Evolutionary conservation across 2,113 vertebrate species (phyloP).

Genomic region (Oreamnos americanus): DNA sequence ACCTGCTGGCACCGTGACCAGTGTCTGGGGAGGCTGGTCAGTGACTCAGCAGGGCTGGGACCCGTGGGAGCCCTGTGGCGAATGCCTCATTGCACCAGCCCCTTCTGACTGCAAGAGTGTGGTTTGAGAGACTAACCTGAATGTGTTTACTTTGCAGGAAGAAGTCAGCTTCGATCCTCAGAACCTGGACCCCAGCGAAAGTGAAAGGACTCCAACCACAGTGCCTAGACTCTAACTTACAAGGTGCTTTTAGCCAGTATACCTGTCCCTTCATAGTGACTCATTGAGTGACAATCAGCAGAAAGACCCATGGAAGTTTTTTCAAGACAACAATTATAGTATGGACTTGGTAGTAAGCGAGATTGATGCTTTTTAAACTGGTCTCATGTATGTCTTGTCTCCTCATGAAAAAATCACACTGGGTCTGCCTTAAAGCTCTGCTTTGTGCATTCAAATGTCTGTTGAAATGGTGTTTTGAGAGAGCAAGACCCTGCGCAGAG

Average conservation of each 20-base stretch:
- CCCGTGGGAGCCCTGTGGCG: accelerated
- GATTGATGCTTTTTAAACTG: not conserved
- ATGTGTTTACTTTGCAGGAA: not conserved
- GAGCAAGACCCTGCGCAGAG: not conserved
- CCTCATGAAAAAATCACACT: not conserved
- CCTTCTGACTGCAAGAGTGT: not conserved
- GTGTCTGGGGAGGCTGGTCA: not conserved
- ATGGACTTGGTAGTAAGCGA: not conserved
- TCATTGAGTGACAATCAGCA: not conserved
- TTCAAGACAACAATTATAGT: not conserved
- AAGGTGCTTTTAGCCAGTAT: too few relatives aligned
- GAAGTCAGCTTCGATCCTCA: not conserved
- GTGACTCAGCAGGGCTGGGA: not conserved
- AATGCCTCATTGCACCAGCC: not conserved
- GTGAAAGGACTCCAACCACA: accelerated
- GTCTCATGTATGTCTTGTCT: not conserved
- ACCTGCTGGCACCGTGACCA: not conserved
- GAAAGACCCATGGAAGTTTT: not conserved
- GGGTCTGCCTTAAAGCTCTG: not conserved
- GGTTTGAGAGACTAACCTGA: not conserved
- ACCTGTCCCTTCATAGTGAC: not conserved
- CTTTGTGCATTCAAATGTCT: not conserved
- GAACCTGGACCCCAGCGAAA: not conserved
- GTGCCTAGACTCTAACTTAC: not conserved
- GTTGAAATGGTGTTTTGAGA: not conserved